Base-by-base conservation (phyloP, 2,888 invertebrate genomes). In the Latheticus oryzae region DNA sequence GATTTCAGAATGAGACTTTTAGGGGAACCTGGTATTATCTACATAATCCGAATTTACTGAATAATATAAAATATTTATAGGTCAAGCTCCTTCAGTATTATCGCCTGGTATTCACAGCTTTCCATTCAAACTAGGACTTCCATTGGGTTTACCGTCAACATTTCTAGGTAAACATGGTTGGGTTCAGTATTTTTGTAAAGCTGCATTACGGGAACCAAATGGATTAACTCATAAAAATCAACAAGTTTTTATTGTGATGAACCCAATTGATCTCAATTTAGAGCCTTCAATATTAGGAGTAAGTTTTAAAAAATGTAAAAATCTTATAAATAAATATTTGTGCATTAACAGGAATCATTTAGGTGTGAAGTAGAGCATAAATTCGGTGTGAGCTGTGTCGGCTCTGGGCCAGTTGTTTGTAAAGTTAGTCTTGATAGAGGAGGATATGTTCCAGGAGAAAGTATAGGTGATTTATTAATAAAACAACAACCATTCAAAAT, bases 241-340 rank as follows among this genome's bases (percentile, higher is more conserved):
- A 77, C 95, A 95, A 80, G 95, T 95, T n/a, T 95, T 95, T 78
- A 94, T 95, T 71, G 94, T 95, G 1, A 95, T 95, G 95, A 95
- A 93, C 78, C 95, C 95, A 2, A 94, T 95, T 65, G 95, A 95
- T 78, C 82, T 95, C 69, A 95, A 95, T 80, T 80, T 92, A 76
- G 95, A 95, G 75, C 93, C 94, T 26, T 87, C 93, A 3, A 88
- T 93, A 66, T 80, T 95, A 63, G 86, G 93, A 75, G 95, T 95
- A 81, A 88, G 88, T 50, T 12, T 35, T n/a, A n/a, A n/a, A n/a
- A n/a, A n/a, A n/a, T n/a, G 28, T 51, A 53, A 53, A 42, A 30
- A 17, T 43, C 28, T 19, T 37, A 33, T 26, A 35, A 57, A 42
- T n/a, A n/a, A n/a, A n/a, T 48, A 33, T 40, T 71, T 71, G 73